Conservation (phyloP, 2,888 invertebrate species). For the Drosophila greeni region DNA sequence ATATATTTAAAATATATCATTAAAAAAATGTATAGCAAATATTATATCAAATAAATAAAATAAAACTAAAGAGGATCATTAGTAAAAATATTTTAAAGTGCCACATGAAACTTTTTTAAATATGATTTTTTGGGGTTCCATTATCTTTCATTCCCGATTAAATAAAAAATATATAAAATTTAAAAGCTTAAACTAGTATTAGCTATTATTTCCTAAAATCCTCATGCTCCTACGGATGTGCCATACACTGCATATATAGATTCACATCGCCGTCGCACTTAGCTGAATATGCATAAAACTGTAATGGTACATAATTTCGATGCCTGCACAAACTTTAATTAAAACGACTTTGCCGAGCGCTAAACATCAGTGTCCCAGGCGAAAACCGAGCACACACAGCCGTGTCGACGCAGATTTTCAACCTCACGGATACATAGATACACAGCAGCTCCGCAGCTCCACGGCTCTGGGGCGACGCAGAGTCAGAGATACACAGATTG, state of each 20-base stretch:
- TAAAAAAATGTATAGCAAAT: too few relatives aligned
- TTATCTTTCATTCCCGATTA: neutral
- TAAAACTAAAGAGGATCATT: neutral
- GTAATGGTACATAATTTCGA: conserved; percentile 57
- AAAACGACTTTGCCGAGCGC: conserved; percentile 59
- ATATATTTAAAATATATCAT: neutral
- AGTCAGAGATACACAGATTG: conserved; percentile 2
- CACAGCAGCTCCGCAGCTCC: neutral
- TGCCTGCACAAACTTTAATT: conserved; percentile 65
- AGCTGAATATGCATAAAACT: conserved; percentile 32
- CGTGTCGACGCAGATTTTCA: conserved; percentile 1
- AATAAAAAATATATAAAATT: neutral
- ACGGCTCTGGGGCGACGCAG: conserved; percentile 5
- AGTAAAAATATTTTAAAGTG: fast-evolving
- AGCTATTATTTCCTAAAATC: neutral
- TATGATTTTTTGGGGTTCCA: neutral
- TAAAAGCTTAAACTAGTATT: neutral
- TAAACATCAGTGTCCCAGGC: conserved; percentile 47
- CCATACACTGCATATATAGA: neutral
- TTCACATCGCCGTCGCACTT: conserved; percentile 11
- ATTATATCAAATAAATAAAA: neutral
- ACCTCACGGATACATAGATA: conserved; percentile 6
- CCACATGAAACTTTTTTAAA: neutral
- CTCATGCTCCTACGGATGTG: neutral
- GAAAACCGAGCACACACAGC: conserved; percentile 13